These are phyloP conservation scores for Loripinus fragilis DNA, from an alignment of 2,888 invertebrate species.

Conservation along the genomic window DNA sequence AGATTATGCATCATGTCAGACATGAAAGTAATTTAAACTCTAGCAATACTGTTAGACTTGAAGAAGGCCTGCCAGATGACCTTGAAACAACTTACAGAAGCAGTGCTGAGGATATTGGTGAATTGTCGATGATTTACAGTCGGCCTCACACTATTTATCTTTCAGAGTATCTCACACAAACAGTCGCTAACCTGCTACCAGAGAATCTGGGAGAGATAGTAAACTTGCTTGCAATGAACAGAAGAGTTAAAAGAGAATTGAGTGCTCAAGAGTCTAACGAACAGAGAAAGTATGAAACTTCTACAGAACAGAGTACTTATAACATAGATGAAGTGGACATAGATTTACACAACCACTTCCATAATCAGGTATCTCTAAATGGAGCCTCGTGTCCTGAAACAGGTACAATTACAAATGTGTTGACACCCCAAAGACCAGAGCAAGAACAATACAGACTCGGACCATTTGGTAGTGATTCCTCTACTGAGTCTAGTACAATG, in stretches of 20 bases:
- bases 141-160: constrained; percentile 1
- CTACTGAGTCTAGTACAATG: neutral
- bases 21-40: neutral
- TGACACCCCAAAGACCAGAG: too few species aligned
- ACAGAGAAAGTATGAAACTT: too few species aligned
- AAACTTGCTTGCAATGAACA: neutral
- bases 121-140: neutral
- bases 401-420: neutral
- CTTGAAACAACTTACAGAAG: neutral
- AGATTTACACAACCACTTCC: neutral
- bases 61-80: neutral
- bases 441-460: neutral
- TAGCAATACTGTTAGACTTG: neutral
- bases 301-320: too few species aligned
- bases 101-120: neutral
- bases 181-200: constrained; percentile 9
- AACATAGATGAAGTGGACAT: too few species aligned
- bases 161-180: neutral
- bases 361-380: neutral
- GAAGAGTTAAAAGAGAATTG: neutral
- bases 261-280: neutral
- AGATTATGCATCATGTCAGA: neutral
- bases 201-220: constrained; percentile 13
- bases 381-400: neutral
- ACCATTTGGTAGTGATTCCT: neutral